phyloP scores from a whole-genome alignment of 1,140 invertebrate genomes.

The Saccostrea echinata region DNA sequence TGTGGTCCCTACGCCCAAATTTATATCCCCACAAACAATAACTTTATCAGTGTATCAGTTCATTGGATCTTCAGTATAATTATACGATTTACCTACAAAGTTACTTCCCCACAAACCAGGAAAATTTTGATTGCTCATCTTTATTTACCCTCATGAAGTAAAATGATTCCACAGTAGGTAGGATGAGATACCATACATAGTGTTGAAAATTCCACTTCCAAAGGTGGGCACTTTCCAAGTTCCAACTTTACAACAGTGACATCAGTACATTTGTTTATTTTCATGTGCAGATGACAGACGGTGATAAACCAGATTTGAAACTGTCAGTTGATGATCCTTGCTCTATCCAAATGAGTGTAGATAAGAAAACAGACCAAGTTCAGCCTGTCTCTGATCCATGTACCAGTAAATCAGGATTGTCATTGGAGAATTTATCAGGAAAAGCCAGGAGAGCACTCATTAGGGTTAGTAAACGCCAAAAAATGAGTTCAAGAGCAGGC shows the following conservation, averaged over 20 bases:
- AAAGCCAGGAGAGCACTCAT: slow-evolving; percentile 24
- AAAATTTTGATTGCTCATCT: too few species aligned
- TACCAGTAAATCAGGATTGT: not conserved
- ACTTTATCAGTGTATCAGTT: too few species aligned
- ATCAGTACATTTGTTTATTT: not conserved
- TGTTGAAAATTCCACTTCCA: too few species aligned
- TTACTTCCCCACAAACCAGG: too few species aligned
- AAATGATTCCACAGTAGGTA: too few species aligned
- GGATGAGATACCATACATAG: too few species aligned
- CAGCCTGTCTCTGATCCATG: not conserved
- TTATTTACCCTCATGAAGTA: too few species aligned
- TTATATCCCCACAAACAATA: too few species aligned
- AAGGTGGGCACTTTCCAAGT: not conserved
- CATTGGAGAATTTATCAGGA: slow-evolving; percentile 4
- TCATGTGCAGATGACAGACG: not conserved
- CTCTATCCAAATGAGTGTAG: not conserved
- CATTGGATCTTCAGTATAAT: too few species aligned
- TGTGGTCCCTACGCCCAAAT: too few species aligned
- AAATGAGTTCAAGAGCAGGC: not conserved
- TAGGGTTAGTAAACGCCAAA: not conserved
- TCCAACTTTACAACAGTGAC: not conserved
- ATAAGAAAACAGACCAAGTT: not conserved
- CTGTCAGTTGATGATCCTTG: not conserved
- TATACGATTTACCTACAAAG: too few species aligned
- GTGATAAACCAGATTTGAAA: not conserved